Evolutionary conservation across 1,140 invertebrate species (phyloP), one percentile per base, ranked within the genome.

Genomic region (Varroa destructor): DNA sequence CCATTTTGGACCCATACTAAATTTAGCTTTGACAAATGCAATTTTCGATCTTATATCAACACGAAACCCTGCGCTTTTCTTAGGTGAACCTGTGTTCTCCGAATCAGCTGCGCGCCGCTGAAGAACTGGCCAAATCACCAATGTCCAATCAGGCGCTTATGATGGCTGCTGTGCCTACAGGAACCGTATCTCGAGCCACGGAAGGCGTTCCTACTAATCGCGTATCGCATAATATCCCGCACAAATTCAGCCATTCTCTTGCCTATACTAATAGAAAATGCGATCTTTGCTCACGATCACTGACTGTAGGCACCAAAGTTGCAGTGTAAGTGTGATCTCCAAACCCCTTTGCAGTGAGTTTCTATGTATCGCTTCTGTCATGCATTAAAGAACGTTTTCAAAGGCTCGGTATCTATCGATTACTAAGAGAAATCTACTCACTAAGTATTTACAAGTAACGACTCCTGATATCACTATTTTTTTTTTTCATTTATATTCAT

Each of bases 1-100:
- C 3, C 46, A 51, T 3, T 8, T 3, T 3, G 8, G 8, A 51
- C 46, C 46, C 46, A 8, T 51, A 51, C 46, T 5, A 3, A 8
- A 8, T 8, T 3, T 51, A 51, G 8, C 46, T 51, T 25, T 25
- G 25, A 25, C 25, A 25, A 25, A 25, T 25, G 25, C 25, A 25
- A 25, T 25, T 25, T 25, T 25, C 25, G 25, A 25, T 25, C 25
- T 25, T 25, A 25, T 25, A 25, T 25, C 25, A 25, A 25, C 25
- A 25, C 25, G 25, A 25, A 25, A 25, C 25, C 25, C 25, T 25
- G 25, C 25, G 25, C 25, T 25, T 67, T 40, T 58, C 36, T 14
- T 37, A 67, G 61, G 61, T 67, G 12, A 67, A 67, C 37, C 61
- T 67, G 40, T 67, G 61, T 40, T 67, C 61, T 25, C 61, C 61